These are phyloP conservation scores for Hydropsyche tenuis DNA, from an alignment of 1,140 invertebrate genomes.

Conservation along the genomic window DNA sequence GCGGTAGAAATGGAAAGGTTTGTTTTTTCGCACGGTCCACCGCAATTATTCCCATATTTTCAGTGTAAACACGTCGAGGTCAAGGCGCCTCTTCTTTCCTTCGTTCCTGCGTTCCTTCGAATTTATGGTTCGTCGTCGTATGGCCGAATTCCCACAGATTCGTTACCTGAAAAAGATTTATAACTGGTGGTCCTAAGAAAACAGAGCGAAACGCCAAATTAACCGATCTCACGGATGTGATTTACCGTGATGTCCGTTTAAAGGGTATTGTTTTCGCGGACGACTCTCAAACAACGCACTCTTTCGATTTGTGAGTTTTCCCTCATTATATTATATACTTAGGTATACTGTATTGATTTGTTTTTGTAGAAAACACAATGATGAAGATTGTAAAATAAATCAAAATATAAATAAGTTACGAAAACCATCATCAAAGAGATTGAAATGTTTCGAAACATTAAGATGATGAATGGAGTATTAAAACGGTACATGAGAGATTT, in stretches of 20 bases:
- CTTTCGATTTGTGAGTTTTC: too few species aligned
- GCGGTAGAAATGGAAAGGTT: background rate
- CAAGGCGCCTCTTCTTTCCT: background rate
- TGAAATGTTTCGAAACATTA: too few species aligned
- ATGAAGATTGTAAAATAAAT: too few species aligned
- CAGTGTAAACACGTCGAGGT: constrained; percentile 30
- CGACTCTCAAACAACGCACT: too few species aligned
- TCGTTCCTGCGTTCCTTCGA: background rate
- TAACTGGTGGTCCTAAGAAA: constrained; percentile 32
- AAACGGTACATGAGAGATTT: too few species aligned
- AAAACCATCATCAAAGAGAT: too few species aligned
- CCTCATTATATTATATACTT: too few species aligned
- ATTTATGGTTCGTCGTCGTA: constrained; percentile 29
- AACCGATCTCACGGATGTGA: constrained; percentile 38
- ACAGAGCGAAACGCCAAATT: constrained; percentile 35
- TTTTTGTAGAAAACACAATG: too few species aligned
- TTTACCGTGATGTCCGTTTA: constrained; percentile 35
- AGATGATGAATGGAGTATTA: too few species aligned
- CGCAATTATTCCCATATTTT: constrained; percentile 29
- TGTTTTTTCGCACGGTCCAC: constrained; percentile 8
- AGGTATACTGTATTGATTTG: too few species aligned
- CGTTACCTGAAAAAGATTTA: constrained; percentile 36
- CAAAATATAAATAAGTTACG: too few species aligned
- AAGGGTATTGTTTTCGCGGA: constrained; percentile 3
- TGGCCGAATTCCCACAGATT: constrained; percentile 35